Percentiles rank a stretch among this genome's conserved stretches.
Conservation (phyloP, 2,888 invertebrate species). For the Parasteatoda lunata region DNA sequence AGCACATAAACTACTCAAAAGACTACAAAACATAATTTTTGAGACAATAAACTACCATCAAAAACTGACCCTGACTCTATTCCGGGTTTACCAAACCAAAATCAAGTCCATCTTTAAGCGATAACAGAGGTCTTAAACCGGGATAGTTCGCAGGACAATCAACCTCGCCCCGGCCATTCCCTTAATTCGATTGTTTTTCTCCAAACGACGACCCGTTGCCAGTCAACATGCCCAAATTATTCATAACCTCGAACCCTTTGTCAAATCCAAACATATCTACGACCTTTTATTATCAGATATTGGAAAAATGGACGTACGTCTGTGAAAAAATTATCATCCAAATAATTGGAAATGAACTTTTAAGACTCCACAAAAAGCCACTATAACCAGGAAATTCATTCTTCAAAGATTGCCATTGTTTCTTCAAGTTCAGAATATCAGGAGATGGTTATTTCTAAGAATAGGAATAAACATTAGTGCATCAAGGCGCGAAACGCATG, state of each 20-base stretch:
- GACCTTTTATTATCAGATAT: slow-evolving; percentile 16
- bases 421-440: slow-evolving; percentile 28
- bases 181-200: not conserved
- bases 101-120: not conserved
- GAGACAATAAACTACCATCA: too few species aligned
- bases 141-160: slow-evolving; percentile 21
- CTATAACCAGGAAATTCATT: not conserved
- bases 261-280: slow-evolving; percentile 18
- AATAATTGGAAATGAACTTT: slow-evolving; percentile 1
- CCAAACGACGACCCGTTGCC: slow-evolving; percentile 32
- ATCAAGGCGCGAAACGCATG: slow-evolving; percentile 16
- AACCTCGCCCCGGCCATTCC: not conserved
- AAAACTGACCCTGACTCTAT: not conserved
- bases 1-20: too few species aligned
- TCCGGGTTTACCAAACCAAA: not conserved
- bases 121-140: not conserved
- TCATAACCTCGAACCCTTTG: slow-evolving; percentile 19
- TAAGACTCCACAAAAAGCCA: not conserved
- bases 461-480: slow-evolving; percentile 5
- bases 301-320: not conserved
- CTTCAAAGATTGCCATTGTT: not conserved
- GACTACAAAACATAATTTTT: too few species aligned
- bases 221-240: not conserved
- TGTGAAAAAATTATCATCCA: not conserved
- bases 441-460: not conserved